These are phyloP conservation scores for Apis laboriosa DNA, from an alignment of 1,140 invertebrate species.

Conservation along the genomic window DNA sequence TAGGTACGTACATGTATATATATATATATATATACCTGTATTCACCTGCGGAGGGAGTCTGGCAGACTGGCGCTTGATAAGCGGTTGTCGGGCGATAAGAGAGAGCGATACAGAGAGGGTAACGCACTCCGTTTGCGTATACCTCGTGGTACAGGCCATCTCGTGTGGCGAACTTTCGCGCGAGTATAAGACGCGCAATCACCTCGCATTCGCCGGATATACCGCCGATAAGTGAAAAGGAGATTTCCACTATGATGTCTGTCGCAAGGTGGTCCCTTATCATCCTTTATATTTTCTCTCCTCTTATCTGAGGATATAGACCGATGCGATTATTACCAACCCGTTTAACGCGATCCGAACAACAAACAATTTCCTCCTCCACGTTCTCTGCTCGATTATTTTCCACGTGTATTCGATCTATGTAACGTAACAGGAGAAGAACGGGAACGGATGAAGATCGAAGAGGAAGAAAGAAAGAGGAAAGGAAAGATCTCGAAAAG, in stretches of 20 bases:
- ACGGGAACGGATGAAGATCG: not conserved
- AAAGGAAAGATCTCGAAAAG: not conserved
- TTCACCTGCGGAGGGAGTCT: conserved; percentile 68
- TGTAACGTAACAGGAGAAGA: no score
- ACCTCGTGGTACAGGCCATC: conserved; percentile 28
- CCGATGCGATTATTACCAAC: conserved; percentile 12
- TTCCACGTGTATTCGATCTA: not conserved
- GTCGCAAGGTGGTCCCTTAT: conserved; percentile 26
- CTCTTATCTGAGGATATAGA: not conserved
- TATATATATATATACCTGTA: conserved; percentile 53
- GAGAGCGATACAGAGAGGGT: conserved; percentile 63
- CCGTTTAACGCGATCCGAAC: not conserved
- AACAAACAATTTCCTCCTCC: no score
- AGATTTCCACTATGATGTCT: conserved; percentile 53
- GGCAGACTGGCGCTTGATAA: conserved; percentile 72
- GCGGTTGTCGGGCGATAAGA: conserved; percentile 69
- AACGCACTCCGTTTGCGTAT: conserved; percentile 61
- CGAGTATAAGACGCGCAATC: conserved; percentile 19
- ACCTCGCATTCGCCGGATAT: not conserved
- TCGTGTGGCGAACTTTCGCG: conserved; percentile 33
- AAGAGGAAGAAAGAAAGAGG: conserved; percentile 26
- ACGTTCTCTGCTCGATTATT: not conserved
- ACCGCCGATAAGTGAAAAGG: conserved; percentile 38
- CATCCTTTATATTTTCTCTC: conserved; percentile 14
- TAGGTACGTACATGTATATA: conserved; percentile 38